phyloP scores from a whole-genome alignment of 2,113 vertebrate genomes.

The Polyodon spathula region DNA sequence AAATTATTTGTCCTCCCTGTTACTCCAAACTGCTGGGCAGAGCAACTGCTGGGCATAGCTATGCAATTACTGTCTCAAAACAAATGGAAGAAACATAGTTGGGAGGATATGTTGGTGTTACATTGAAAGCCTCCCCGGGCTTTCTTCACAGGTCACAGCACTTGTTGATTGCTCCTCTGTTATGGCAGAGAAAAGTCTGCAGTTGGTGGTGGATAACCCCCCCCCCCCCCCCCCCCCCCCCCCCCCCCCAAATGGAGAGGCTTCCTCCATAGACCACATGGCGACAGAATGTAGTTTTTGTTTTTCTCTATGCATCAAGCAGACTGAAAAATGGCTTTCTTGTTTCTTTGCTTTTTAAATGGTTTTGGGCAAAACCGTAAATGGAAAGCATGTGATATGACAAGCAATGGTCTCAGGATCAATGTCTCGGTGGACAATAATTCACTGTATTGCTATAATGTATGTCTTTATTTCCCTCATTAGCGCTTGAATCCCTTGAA shows the following conservation, averaged over 20 bases:
- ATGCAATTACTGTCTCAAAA: conserved; percentile 4
- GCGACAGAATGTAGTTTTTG: too few species aligned
- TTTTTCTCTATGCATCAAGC: too few species aligned
- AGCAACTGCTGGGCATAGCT: background rate
- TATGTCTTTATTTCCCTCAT: too few species aligned
- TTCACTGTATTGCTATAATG: too few species aligned
- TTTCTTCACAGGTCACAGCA: conserved; percentile 8
- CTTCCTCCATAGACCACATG: too few species aligned
- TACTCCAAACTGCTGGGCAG: background rate
- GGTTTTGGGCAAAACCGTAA: too few species aligned
- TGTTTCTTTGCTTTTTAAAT: too few species aligned
- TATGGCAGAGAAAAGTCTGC: background rate
- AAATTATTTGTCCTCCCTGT: background rate
- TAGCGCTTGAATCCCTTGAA: too few species aligned
- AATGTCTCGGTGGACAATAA: too few species aligned
- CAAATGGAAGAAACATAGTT: background rate
- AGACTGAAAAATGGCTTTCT: too few species aligned
- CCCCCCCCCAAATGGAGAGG: background rate
- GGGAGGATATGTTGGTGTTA: background rate
- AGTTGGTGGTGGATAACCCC: background rate
- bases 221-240: background rate
- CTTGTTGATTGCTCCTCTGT: conserved; percentile 11
- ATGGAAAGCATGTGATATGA: too few species aligned
- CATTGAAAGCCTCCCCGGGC: background rate
- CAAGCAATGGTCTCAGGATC: too few species aligned